phyloP scores from a whole-genome alignment of 2,113 vertebrate genomes.

The Atlantisia rogersi region DNA sequence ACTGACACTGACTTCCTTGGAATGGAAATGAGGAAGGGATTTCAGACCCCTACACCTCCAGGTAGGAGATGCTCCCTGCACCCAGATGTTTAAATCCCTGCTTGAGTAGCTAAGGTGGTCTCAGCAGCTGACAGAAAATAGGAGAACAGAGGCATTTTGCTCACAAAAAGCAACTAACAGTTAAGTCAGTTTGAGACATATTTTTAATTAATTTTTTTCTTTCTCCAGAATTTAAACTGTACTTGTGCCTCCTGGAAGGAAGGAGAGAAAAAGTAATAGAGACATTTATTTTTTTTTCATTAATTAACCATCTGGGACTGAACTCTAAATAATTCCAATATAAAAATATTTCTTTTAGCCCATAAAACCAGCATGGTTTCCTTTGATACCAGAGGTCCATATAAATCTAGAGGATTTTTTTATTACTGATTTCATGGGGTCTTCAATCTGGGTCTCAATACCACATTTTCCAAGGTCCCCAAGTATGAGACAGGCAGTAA shows the following conservation, averaged over 20 bases:
- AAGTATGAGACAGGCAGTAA: not conserved
- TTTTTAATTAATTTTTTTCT: not conserved
- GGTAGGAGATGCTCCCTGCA: not conserved
- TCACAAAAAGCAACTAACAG: not conserved
- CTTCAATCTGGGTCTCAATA: not conserved
- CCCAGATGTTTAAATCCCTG: accelerated
- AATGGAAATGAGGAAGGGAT: slow-evolving; percentile 1
- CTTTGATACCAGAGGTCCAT: not conserved
- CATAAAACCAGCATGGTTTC: not conserved
- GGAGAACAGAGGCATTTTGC: not conserved
- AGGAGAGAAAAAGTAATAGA: not conserved
- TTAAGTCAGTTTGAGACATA: not conserved
- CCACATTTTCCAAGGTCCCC: not conserved
- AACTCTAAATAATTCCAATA: not conserved
- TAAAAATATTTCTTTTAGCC: not conserved
- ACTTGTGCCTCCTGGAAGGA: not conserved
- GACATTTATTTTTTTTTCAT: not conserved
- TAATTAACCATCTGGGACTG: slow-evolving; percentile 27
- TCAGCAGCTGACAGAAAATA: not conserved
- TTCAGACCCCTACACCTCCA: not conserved
- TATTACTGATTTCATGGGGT: not conserved
- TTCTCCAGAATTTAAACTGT: not conserved
- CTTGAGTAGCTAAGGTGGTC: not conserved
- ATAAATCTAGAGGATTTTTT: not conserved
- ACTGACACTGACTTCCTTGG: not conserved